Evolutionary conservation across 2,888 invertebrate species (phyloP), one percentile per base, ranked within the genome.

Genomic region (Andrena hattorfiana): DNA sequence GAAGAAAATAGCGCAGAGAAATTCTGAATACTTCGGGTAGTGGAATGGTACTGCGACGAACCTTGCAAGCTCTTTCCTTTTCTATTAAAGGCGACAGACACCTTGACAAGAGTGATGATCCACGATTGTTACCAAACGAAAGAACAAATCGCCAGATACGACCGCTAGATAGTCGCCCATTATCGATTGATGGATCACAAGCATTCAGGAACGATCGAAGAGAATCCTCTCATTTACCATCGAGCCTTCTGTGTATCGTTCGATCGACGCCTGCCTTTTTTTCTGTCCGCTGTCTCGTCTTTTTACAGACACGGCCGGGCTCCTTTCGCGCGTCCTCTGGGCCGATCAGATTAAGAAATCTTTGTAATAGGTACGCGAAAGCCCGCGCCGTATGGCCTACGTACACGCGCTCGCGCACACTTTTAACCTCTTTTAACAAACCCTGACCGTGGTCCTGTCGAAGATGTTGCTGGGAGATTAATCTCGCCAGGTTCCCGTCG

Each of bases 121-220:
- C 23, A 7, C 8, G 73, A 56, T 68, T 77, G 51, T 68, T 62
- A 20, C 54, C 60, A 62, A 62, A 62, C 67, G 48, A 54, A 62
- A 30, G 51, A 62, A 62, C 77, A 78, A 78, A 78, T 78, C 77
- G 67, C 16, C 10, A 67, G 67, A 72, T 67, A 54, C 72, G 67
- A 20, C 8, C 64, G 64, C 26, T 42, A 54, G 77, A 76, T 77
- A 78, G 64, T 32, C 66, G 59, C 73, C 49, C 76, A 63, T 62
- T 85, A 84, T 77, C 84, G 74, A 84, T 87, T 87, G 85, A 87
- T 87, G 82, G 85, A 87, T 87, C 85, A 81, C 85, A 72, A 78
- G 69, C 69, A 67, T 85, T 75, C 78, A 68, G 30, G 32, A 72
- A 35, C 79, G 85, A 85, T 85, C 77, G 51, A 42, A 62, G 64